These are phyloP conservation scores for Psix sp. DNA, from an alignment of 1,140 invertebrate genomes.

Conservation along the genomic window DNA sequence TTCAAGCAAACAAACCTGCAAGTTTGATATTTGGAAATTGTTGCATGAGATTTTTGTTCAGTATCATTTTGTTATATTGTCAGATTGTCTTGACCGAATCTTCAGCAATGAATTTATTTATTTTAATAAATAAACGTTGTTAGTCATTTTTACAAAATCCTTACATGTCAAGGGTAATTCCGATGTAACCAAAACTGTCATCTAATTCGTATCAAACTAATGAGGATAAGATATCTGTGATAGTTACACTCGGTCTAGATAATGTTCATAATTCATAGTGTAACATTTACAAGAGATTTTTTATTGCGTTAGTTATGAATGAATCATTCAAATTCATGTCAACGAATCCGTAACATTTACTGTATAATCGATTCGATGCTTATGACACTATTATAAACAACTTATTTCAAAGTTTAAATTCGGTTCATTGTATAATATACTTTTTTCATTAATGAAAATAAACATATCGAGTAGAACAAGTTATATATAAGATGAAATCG, in stretches of 20 bases:
- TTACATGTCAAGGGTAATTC: no score
- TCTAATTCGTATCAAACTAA: no score
- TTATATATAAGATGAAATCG: no score
- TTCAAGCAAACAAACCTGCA: no score
- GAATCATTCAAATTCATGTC: conserved; percentile 8
- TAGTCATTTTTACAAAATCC: no score
- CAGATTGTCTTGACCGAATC: no score
- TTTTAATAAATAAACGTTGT: no score
- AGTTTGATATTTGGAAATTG: no score
- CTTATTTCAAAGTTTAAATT: not conserved
- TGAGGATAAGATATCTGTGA: conserved; percentile 37
- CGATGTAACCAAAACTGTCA: conserved; percentile 22
- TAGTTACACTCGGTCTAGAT: conserved; percentile 44
- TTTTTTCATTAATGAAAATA: conserved; percentile 22
- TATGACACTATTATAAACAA: conserved; percentile 2
- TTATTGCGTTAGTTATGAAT: conserved; percentile 1
- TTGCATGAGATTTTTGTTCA: no score
- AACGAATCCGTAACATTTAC: no score
- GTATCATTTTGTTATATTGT: no score
- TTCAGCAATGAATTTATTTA: no score
- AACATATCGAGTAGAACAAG: conserved; percentile 55
- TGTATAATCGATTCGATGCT: not conserved
- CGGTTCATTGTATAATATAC: conserved; percentile 1
- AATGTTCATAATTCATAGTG: conserved; percentile 35
- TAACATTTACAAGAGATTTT: not conserved